Percentiles rank a stretch among this genome's conserved stretches.
Evolutionary conservation across 2,113 vertebrate species (phyloP).

Genomic region (Strix uralensis): DNA sequence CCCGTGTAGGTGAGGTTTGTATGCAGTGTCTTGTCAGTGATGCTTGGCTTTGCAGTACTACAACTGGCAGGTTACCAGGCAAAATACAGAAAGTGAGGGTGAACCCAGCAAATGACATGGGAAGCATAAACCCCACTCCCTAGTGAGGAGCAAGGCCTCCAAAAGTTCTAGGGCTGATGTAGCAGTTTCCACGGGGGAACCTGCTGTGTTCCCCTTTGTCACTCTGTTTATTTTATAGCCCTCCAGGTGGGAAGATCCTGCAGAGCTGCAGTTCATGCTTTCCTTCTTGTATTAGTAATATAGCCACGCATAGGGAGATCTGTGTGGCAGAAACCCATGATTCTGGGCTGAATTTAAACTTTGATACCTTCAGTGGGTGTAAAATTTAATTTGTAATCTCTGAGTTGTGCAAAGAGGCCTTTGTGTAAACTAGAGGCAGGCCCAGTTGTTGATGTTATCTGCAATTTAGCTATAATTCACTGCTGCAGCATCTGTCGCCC

Average conservation of each 20-base stretch:
- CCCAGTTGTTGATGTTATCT: not conserved
- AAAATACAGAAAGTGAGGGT: not conserved
- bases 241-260: not conserved
- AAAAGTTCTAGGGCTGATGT: not conserved
- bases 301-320: not conserved
- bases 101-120: not conserved
- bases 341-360: not conserved
- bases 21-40: not conserved
- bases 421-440: conserved; percentile 1
- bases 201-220: not conserved
- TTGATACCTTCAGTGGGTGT: not conserved
- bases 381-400: not conserved
- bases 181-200: not conserved
- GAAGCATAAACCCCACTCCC: not conserved
- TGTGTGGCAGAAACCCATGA: not conserved
- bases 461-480: not conserved
- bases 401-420: not conserved
- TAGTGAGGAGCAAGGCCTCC: not conserved
- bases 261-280: not conserved
- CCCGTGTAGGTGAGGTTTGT: not conserved
- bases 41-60: not conserved
- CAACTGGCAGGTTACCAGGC: not conserved
- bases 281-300: not conserved
- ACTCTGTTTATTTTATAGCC: not conserved
- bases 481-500: not conserved